These are phyloP conservation scores for Mercenaria mercenaria DNA, from an alignment of 1,140 invertebrate genomes.

Conservation along the genomic window DNA sequence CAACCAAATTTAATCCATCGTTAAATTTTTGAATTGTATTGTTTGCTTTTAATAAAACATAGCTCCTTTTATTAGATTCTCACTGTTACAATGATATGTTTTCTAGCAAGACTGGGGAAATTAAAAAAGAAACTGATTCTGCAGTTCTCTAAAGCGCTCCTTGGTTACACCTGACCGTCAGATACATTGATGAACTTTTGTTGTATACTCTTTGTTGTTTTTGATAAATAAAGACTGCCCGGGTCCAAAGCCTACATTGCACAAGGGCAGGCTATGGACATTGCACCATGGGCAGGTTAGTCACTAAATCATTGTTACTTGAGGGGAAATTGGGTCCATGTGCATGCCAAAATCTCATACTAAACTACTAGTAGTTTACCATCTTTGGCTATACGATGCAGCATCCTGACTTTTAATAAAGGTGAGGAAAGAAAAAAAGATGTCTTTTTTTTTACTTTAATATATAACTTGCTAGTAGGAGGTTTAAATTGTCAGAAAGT, in stretches of 20 bases:
- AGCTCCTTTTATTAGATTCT: neutral
- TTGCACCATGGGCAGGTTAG: neutral
- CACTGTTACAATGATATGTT: neutral
- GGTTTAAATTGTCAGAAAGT: too few species aligned
- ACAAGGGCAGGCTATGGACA: neutral
- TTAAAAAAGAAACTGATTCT: neutral
- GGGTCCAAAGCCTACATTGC: neutral
- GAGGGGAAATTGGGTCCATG: too few species aligned
- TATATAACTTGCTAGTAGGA: too few species aligned
- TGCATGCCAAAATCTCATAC: too few species aligned
- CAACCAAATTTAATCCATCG: neutral
- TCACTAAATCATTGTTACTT: too few species aligned
- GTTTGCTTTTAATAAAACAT: neutral
- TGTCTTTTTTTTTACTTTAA: too few species aligned
- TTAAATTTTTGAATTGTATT: neutral
- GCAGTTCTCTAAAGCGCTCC: conserved; percentile 38
- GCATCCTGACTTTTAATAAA: too few species aligned
- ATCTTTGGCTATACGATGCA: too few species aligned
- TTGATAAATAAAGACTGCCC: neutral
- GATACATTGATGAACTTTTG: neutral
- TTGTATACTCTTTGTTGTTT: neutral
- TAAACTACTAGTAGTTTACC: too few species aligned
- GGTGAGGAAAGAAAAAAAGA: too few species aligned
- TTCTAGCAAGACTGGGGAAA: neutral
- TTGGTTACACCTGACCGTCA: conserved; percentile 11